Evolutionary conservation across 2,888 invertebrate species (phyloP), one percentile per base, ranked within the genome.

Genomic region (Ochropleura plecta): DNA sequence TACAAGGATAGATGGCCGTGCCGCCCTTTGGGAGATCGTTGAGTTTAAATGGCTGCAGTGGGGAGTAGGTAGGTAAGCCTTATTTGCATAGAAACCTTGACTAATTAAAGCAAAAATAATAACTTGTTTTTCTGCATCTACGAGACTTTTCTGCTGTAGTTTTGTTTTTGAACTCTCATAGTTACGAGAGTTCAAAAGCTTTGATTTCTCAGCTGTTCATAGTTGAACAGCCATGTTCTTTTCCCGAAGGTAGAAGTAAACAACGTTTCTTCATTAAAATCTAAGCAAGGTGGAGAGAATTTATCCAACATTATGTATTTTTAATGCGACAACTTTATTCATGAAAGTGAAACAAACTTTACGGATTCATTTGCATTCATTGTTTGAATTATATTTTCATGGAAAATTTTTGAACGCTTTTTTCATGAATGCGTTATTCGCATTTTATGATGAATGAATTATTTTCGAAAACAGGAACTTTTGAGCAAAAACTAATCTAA

Each of bases 281-380:
- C 49, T 42, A 14, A 44, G 40, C 46, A 62, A 65, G 42, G 40
- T 70, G 62, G 42, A 62, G 60, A 18, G 51, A 55, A 49, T 68
- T 68, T 59, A 73, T 70, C 51, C 69, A 46, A 51, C 71, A 77
- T 77, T 40, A 70, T 59, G 62, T 83, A 79, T 75, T 83, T 73
- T 75, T 70, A 71, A 83, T 79, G 70, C 84, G 60, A 59, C 20
- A 68, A 81, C 74, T 74, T 81, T 83, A 79, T 83, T 79, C 75
- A 81, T 83, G 75, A 81, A 75, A 79, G 60, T 69, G 70, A 73
- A 81, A 81, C 73, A 78, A 82, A 80, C 72, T 80, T 80, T 81
- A 78, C 74, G 85, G 79, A 81, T 79, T 81, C 55, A 76, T 82
- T 82, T 82, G 78, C 68, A 77, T 84, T 80, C 67, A 83, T 74